phyloP scores from a whole-genome alignment of 2,888 invertebrate species.

The Cyaniris semiargus region DNA sequence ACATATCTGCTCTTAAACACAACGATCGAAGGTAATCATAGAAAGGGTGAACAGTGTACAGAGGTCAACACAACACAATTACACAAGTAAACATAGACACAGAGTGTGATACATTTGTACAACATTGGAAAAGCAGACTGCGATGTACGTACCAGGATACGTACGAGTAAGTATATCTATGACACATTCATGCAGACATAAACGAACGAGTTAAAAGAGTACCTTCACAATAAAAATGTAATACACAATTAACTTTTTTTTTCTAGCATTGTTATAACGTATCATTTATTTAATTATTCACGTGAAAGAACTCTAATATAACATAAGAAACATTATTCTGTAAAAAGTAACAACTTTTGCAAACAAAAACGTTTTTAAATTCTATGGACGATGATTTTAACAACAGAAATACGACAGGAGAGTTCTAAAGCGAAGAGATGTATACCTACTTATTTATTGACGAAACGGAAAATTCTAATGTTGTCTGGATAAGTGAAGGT shows the following conservation, averaged over 20 bases:
- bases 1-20: conserved; percentile 74
- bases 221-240: background rate
- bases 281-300: background rate
- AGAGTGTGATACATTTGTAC: conserved; percentile 18
- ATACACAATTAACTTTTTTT: background rate
- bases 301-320: background rate
- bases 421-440: background rate
- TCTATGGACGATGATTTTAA: background rate
- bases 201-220: background rate
- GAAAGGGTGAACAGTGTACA: background rate
- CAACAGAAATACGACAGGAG: background rate
- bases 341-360: background rate
- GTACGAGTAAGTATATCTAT: background rate
- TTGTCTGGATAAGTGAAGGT: conserved; percentile 10
- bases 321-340: background rate
- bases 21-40: conserved; percentile 43
- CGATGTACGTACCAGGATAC: background rate
- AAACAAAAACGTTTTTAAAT: background rate
- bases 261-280: background rate
- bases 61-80: conserved; percentile 8
- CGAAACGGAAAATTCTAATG: conserved; percentile 6
- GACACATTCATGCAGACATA: conserved; percentile 15
- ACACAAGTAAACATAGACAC: conserved; percentile 5
- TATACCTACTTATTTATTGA: conserved; percentile 12
- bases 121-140: conserved; percentile 21